A percentile compares a stretch with the other conserved stretches of the same genome.
Evolutionary conservation across 2,888 invertebrate species (phyloP).

Genomic region (Drosophila yooni): DNA sequence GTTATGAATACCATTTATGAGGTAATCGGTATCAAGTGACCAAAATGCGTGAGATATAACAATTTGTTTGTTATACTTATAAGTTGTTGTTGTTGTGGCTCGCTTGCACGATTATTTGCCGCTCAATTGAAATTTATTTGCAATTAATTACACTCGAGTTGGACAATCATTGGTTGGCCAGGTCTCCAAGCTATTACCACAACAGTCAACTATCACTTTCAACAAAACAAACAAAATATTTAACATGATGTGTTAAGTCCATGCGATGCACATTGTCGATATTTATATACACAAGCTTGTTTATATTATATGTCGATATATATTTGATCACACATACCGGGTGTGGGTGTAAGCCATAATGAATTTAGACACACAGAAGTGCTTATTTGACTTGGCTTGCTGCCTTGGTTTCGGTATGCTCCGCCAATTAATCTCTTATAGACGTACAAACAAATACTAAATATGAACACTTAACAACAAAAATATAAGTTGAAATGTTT

Average conservation of each 20-base stretch:
- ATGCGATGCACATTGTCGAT: neutral
- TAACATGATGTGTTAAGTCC: constrained; percentile 5
- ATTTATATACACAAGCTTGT: neutral
- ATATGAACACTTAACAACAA: neutral
- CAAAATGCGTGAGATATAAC: constrained; percentile 81
- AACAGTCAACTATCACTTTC: constrained; percentile 4
- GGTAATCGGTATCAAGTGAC: constrained; percentile 84
- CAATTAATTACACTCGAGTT: constrained; percentile 11
- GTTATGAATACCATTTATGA: constrained; percentile 85
- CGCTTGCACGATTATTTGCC: constrained; percentile 35
- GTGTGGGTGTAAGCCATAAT: constrained; percentile 33
- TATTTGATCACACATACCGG: constrained; percentile 49
- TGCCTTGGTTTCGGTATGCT: constrained; percentile 46
- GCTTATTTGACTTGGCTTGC: constrained; percentile 55
- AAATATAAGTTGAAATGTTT: neutral
- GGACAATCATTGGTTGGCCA: constrained; percentile 17
- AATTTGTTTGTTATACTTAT: constrained; percentile 49
- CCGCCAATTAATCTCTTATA: constrained; percentile 43
- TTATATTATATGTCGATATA: constrained; percentile 28
- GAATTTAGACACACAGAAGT: constrained; percentile 43
- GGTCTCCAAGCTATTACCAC: constrained; percentile 1
- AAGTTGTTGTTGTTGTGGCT: constrained; percentile 42
- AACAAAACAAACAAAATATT: constrained; percentile 2
- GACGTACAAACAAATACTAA: constrained; percentile 2
- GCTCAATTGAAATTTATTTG: constrained; percentile 46